Base-by-base conservation (phyloP, 1,140 invertebrate species). In the Ephestia elutella region DNA sequence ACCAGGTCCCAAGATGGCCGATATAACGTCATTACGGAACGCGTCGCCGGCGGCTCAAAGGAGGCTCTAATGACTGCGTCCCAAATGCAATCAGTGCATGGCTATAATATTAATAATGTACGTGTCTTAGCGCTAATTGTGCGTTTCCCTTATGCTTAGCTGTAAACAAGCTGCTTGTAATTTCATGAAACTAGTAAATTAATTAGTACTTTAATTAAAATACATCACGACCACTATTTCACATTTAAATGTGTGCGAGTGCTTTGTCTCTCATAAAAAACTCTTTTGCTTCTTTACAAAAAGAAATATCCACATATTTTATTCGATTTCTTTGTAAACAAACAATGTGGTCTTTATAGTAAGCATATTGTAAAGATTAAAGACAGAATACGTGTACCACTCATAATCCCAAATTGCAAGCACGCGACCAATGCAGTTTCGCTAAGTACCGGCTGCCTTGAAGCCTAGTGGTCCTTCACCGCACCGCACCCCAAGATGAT, bases 401-500 rank as follows among this genome's bases (percentile, higher is more conserved):
- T 44, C 38, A 44, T 44, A 15, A 44, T 44, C 38, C 38, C 38
- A 44, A 44, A 44, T 17, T 44, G 13, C 13, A 44, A 44, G n/a
- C 38, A 5, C 38, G 7, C 8, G 38, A 44, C 49, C 49, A 11
- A 50, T 20, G 49, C 49, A 19, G 49, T 25, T 50, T 20, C 49
- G 49, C 49, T 11, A 44, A 44, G 38, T 44, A 18, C 28, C 11
- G 62, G 60, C 54, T 66, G 57, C 65, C 57, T 61, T 60, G 44
- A 66, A 61, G 64, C 38, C 15, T 44, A 44, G 38, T 15, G 38
- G 38, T 15, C 5, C 38, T 44, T 44, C 38, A 44, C 10, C 7
- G 13, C 11, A 38, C n/a, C n/a, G n/a, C 38, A 44, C 57, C 55
- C 60, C 30, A 53, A 51, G 56, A 64, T 63, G 71, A 74, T 74